Evolutionary conservation across 1,140 invertebrate species (phyloP).

Genomic region (Monomorium pharaonis): DNA sequence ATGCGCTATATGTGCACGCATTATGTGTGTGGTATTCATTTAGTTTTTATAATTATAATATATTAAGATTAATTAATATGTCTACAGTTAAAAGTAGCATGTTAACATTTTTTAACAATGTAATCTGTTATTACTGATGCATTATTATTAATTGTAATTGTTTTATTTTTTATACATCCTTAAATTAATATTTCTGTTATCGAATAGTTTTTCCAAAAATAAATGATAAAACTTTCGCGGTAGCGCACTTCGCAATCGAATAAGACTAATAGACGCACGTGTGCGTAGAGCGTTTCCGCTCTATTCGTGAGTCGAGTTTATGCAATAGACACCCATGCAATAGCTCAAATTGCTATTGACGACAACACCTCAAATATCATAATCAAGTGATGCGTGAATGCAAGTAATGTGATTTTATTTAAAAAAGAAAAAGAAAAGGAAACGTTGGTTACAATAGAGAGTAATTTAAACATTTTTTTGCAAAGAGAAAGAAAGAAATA

Average conservation of each 20-base stretch:
- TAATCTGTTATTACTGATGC: background rate
- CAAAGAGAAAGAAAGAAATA: too few species aligned
- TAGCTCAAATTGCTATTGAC: background rate
- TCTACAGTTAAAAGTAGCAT: background rate
- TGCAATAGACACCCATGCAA: background rate
- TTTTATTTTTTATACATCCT: background rate
- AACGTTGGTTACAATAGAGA: background rate
- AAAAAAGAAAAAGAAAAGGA: background rate
- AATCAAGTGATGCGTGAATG: background rate
- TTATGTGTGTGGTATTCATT: background rate
- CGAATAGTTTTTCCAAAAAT: constrained; percentile 22
- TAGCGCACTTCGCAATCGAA: background rate
- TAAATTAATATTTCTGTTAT: background rate
- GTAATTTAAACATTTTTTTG: background rate
- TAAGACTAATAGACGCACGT: constrained; percentile 34
- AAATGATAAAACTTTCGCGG: background rate
- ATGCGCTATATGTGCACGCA: too few species aligned
- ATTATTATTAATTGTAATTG: background rate
- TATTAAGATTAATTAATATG: background rate
- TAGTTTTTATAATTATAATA: background rate
- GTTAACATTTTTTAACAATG: background rate
- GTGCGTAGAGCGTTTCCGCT: constrained; percentile 23
- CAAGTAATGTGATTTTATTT: background rate
- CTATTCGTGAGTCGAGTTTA: constrained; percentile 17
- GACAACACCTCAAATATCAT: background rate